phyloP scores from a whole-genome alignment of 2,113 vertebrate genomes.

The Pachyramphus minor region DNA sequence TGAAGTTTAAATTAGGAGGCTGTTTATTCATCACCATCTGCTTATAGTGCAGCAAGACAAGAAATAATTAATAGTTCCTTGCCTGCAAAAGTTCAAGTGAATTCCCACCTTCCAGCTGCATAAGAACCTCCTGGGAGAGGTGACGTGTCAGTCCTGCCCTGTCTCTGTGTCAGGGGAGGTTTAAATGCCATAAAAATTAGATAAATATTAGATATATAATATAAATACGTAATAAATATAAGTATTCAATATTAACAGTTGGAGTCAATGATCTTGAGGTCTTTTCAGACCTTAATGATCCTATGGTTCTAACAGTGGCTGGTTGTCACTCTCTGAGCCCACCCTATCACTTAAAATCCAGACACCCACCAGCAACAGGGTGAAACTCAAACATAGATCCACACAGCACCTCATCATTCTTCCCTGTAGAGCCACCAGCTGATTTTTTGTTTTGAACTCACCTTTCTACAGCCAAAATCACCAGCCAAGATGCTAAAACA shows the following conservation, averaged over 20 bases:
- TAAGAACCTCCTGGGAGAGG: background rate
- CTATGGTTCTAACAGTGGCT: background rate
- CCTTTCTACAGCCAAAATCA: background rate
- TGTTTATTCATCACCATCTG: conserved; percentile 63
- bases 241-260: too few species aligned
- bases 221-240: background rate
- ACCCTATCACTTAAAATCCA: background rate
- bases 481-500: rapidly evolving
- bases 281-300: background rate
- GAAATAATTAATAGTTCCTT: conserved; percentile 59
- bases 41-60: conserved; percentile 47
- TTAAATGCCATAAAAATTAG: background rate
- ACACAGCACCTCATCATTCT: background rate
- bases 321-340: rapidly evolving
- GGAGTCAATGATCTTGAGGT: background rate
- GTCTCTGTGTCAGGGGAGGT: background rate
- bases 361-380: too few species aligned
- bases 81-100: conserved; percentile 20
- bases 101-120: conserved; percentile 27
- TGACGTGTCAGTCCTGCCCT: background rate
- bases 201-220: background rate
- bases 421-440: background rate
- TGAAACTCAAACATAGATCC: background rate
- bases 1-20: conserved; percentile 52
- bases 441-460: background rate